phyloP scores from a whole-genome alignment of 2,888 invertebrate species.

The Apocheima hispidaria region DNA sequence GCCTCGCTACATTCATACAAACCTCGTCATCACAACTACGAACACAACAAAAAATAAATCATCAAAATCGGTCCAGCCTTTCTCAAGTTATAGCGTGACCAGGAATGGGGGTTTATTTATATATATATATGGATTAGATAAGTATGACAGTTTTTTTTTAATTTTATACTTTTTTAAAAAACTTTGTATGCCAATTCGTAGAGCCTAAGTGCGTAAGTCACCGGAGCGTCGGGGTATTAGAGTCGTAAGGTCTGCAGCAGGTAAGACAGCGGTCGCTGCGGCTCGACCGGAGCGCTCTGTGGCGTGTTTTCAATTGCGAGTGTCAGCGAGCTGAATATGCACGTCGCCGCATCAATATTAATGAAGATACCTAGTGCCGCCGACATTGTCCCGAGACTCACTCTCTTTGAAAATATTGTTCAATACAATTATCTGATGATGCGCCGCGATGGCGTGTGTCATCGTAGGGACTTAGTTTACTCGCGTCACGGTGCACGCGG shows the following conservation, averaged over 20 bases:
- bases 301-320: constrained; percentile 72
- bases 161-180: no score
- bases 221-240: no score
- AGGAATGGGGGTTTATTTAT: no score
- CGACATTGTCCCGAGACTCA: constrained; percentile 30
- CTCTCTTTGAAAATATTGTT: constrained; percentile 43
- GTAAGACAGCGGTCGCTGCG: constrained; percentile 46
- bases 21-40: no score
- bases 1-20: no score
- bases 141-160: no score
- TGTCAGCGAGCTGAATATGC: constrained; percentile 73
- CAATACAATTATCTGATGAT: constrained; percentile 30
- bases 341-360: constrained; percentile 74
- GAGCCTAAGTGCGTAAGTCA: no score
- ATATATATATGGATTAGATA: no score
- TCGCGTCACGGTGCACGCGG: background rate
- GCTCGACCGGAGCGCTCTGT: background rate
- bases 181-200: no score
- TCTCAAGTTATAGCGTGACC: no score
- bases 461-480: background rate
- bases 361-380: constrained; percentile 58
- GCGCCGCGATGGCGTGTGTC: background rate
- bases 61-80: no score
- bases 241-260: background rate
- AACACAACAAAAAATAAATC: no score